A percentile compares a stretch with the other conserved stretches of the same genome.
phyloP scores from a whole-genome alignment of 37 sponge, comb jelly and placozoan genomes.

The Theonella swinhoei region DNA sequence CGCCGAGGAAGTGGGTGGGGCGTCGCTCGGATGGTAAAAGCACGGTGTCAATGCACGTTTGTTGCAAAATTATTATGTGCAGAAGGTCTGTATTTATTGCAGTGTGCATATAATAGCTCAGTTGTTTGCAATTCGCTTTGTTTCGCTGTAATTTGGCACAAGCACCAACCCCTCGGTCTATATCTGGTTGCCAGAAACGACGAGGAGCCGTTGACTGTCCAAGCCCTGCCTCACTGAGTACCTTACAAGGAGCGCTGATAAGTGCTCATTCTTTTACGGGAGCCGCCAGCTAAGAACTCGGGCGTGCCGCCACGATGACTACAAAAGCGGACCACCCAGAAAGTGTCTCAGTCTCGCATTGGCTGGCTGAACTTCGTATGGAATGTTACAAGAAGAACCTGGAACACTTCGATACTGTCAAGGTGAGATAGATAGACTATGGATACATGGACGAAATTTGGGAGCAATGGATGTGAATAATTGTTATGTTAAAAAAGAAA shows the following conservation, averaged over 20 bases:
- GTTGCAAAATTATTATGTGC: no score
- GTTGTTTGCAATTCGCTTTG: no score
- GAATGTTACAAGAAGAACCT: conserved; percentile 72
- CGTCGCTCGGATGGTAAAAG: no score
- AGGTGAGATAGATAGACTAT: conserved; percentile 25
- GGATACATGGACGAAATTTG: not conserved
- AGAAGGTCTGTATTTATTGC: no score
- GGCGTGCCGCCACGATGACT: no score
- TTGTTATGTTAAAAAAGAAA: no score
- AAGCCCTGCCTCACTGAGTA: not conserved
- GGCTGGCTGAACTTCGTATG: conserved; percentile 66
- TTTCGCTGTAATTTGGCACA: not conserved
- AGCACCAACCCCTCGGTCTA: not conserved
- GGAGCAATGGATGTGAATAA: not conserved
- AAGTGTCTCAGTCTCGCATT: conserved; percentile 14
- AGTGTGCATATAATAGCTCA: no score
- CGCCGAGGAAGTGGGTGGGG: no score
- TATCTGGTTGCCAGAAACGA: not conserved
- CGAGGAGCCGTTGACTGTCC: not conserved
- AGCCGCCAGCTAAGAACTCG: not conserved
- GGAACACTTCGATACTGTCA: conserved; percentile 53
- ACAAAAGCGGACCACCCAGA: conserved; percentile 9
- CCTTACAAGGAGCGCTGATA: not conserved
- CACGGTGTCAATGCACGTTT: no score
- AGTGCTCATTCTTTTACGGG: not conserved